Base-by-base conservation (phyloP, 2,888 invertebrate genomes). In the Limnephilus rhombicus region DNA sequence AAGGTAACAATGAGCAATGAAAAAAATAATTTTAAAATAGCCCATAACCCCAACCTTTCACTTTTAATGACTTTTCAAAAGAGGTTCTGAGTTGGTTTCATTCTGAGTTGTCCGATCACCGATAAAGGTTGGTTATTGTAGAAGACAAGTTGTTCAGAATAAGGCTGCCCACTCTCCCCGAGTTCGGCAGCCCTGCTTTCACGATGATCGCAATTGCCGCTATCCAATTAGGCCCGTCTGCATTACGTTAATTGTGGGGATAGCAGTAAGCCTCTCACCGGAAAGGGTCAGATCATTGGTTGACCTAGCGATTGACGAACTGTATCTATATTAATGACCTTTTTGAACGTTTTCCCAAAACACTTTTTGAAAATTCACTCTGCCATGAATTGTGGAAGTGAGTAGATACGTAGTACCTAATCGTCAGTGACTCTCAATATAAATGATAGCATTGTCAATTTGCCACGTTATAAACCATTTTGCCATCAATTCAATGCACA, bases 191-290 rank as follows among this genome's bases (percentile, higher is more conserved):
- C 24, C 24, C 86, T 86, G 86, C 86, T 86, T 86, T 86, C n/a
- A 86, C 29, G 86, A 45, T 45, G 86, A 15, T 49, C 86, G 86
- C 49, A n/a, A 86, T 86, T 86, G 86, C 29, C 49, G 49, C 86
- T 29, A 86, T 86, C n/a, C 86, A 86, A 86, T 86, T 86, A 86
- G n/a, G 86, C 15, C 49, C 29, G 45, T 86, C 86, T 45, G 86
- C 13, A 45, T 13, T 45, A n/a, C 86, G 86, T n/a, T 45, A 15
- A 45, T 86, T 45, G 86, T 37, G 24, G n/a, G 18, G 34, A 9
- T 45, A 45, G 45, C 41, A 49, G 18, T 83, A 41, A 83, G 31
- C 83, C 37, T 37, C 83, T 11, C 24, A 83, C 24, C 34, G n/a
- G 24, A 83, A 83, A 83, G 83, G 83, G 37, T 83, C 41, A 9